A percentile compares a stretch with the other conserved stretches of the same genome.
These are phyloP conservation scores for Spodoptera litura DNA, from an alignment of 1,140 invertebrate genomes.

Conservation along the genomic window DNA sequence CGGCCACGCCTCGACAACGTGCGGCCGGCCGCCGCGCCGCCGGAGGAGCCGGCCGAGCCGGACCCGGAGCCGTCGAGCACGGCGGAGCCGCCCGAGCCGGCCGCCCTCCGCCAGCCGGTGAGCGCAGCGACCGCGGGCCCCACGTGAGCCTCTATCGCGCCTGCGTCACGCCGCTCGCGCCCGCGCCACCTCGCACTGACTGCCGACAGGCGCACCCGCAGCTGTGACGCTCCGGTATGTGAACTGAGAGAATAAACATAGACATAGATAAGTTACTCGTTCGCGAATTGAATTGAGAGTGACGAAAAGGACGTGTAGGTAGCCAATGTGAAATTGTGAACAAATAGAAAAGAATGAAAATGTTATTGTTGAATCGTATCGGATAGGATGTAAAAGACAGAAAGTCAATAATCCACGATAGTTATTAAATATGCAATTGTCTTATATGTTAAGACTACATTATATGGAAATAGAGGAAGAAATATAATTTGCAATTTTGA, in stretches of 20 bases:
- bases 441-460: constrained; percentile 48
- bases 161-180: constrained; percentile 1
- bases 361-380: constrained; percentile 78
- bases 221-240: constrained; percentile 56
- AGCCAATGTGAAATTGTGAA: constrained; percentile 79
- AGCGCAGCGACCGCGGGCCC: constrained; percentile 59
- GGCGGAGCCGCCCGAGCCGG: constrained; percentile 42
- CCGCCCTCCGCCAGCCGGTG: constrained; percentile 55
- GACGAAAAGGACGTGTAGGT: constrained; percentile 65
- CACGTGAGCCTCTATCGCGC: constrained; percentile 64
- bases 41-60: constrained; percentile 72
- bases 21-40: constrained; percentile 78
- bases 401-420: constrained; percentile 60
- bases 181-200: constrained; percentile 50
- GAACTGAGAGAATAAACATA: constrained; percentile 61
- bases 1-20: constrained; percentile 79
- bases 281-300: constrained; percentile 57
- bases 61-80: constrained; percentile 54
- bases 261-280: constrained; percentile 57
- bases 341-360: constrained; percentile 66
- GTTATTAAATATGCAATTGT: constrained; percentile 52
- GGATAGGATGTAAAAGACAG: constrained; percentile 67
- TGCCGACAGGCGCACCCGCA: constrained; percentile 47
- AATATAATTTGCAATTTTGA: constrained; percentile 54
- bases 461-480: constrained; percentile 55